phyloP scores from a whole-genome alignment of 1,140 invertebrate genomes.

The Onthophagus taurus region DNA sequence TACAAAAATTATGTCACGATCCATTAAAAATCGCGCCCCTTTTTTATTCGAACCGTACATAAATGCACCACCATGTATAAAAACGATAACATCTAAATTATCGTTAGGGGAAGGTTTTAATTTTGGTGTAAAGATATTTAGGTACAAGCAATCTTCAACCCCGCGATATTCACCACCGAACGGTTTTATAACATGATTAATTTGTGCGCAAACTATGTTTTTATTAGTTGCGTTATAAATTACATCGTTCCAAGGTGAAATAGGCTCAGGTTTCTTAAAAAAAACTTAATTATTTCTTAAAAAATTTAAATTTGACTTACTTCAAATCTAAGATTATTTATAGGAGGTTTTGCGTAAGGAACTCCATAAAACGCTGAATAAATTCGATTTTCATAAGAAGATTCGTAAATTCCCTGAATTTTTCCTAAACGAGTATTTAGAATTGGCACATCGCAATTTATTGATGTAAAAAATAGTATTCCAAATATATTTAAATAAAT shows the following conservation, averaged over 20 bases:
- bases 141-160: constrained; percentile 25
- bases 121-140: constrained; percentile 24
- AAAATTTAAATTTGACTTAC: constrained; percentile 18
- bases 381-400: background rate
- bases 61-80: constrained; percentile 49
- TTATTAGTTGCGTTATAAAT: too few relatives aligned
- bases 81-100: constrained; percentile 43
- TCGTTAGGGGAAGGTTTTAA: constrained; percentile 22
- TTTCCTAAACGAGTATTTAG: constrained; percentile 1
- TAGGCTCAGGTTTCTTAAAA: too few relatives aligned
- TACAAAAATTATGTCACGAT: constrained; percentile 48
- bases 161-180: too few relatives aligned
- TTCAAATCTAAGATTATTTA: constrained; percentile 30
- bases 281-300: too few relatives aligned
- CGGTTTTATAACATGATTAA: too few relatives aligned
- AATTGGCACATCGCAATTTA: constrained; percentile 5
- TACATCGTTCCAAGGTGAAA: too few relatives aligned
- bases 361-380: constrained; percentile 34
- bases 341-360: constrained; percentile 34
- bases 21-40: constrained; percentile 46
- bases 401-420: constrained; percentile 4
- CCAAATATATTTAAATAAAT: too few relatives aligned
- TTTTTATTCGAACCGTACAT: constrained; percentile 39
- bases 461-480: too few relatives aligned
- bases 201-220: too few relatives aligned